Evolutionary conservation across 2,888 invertebrate species (phyloP).

Genomic region (Agelastica alni): DNA sequence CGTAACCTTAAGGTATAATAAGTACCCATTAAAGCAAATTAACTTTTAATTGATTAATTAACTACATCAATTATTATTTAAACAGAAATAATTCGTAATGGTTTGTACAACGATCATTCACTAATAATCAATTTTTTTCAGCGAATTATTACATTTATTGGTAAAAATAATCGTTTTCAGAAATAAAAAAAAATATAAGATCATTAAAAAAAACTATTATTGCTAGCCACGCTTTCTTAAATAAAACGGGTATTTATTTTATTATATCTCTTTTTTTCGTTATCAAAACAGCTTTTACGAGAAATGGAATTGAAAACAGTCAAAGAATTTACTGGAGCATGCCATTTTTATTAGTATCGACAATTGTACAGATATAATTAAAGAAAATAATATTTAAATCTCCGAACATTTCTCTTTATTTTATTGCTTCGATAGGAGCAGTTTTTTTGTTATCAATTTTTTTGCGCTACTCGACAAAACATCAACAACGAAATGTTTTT

Average conservation of each 20-base stretch:
- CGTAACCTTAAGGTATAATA: background rate
- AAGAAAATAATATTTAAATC: too few relatives aligned
- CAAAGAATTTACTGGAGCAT: background rate
- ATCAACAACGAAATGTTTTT: too few relatives aligned
- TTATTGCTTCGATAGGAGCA: too few relatives aligned
- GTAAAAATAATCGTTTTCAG: too few relatives aligned
- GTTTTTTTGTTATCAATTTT: too few relatives aligned
- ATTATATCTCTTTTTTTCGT: background rate
- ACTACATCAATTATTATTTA: background rate
- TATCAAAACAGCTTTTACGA: background rate
- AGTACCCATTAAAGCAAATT: background rate
- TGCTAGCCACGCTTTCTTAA: slow-evolving; percentile 5
- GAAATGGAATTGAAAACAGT: background rate
- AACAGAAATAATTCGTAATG: background rate
- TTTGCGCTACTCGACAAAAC: too few relatives aligned
- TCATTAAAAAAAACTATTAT: background rate
- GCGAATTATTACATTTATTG: too few relatives aligned
- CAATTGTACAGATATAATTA: too few relatives aligned
- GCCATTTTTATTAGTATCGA: background rate
- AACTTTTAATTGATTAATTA: background rate
- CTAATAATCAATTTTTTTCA: background rate
- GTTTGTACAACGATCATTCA: background rate
- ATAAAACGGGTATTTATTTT: background rate
- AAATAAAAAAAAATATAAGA: too few relatives aligned
- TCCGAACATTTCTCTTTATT: too few relatives aligned